phyloP scores from a whole-genome alignment of 1,140 invertebrate genomes.

The Cyclargus thomasi region DNA sequence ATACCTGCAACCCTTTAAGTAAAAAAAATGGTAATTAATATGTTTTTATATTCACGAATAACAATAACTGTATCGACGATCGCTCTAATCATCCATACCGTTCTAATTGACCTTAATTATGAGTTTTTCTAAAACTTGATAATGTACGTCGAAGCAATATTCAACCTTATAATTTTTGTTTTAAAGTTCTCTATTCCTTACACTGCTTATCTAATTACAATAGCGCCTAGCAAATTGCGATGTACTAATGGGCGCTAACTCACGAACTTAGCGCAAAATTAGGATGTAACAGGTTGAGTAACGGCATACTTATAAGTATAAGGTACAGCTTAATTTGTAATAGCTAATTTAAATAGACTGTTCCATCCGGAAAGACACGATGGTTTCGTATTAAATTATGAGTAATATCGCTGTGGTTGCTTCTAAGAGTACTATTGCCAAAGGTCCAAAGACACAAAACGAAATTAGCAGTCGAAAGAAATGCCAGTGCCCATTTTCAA shows the following conservation, averaged over 20 bases:
- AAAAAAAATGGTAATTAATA: neutral
- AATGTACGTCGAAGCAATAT: neutral
- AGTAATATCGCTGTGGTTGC: no score
- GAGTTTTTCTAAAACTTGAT: slow-evolving; percentile 7
- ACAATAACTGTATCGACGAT: neutral
- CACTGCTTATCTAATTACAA: neutral
- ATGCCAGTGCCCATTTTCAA: no score
- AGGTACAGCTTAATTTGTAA: neutral
- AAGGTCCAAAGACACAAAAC: no score
- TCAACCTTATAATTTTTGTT: neutral
- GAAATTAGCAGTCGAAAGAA: no score
- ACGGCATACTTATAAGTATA: neutral
- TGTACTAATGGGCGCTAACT: neutral
- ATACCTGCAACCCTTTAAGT: no score
- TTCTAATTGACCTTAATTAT: slow-evolving; percentile 13
- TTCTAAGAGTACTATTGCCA: no score
- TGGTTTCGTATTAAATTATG: no score
- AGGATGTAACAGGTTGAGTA: neutral
- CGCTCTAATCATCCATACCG: slow-evolving; percentile 3
- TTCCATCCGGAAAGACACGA: no score
- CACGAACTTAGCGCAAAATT: neutral
- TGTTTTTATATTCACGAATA: neutral
- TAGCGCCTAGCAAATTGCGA: neutral
- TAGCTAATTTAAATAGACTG: neutral
- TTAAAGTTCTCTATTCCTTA: neutral